Base-by-base conservation (phyloP, 2,113 vertebrate species). In the Harpagus bidentatus region DNA sequence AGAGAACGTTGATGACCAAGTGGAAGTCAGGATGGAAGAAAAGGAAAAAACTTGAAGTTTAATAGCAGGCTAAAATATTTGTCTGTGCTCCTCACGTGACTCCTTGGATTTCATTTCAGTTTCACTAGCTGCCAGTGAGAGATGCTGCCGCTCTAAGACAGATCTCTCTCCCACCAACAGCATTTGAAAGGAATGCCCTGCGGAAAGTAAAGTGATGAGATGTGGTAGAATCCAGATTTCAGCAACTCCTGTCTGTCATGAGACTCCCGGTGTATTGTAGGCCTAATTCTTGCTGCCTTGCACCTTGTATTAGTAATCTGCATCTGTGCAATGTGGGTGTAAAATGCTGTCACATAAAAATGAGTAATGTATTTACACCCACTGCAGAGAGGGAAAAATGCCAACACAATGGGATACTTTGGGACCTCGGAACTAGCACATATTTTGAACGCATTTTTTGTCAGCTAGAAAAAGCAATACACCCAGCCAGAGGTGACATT, bases 281-380 rank as follows among this genome's bases (percentile, higher is more conserved):
- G 21, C 19, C 36, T 61, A 53, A 53, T 87, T 85, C 78, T 42
- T 61, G 36, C 83, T 80, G 66, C 42, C 45, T 87, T 94, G 80
- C 69, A 78, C 36, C 69, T 83, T 52, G 25, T 47, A 23, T 53
- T 65, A 73, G 62, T 72, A 70, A 82, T 63, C 8, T 25, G 53
- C 32, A 13, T 40, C 66, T 31, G 71, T 70, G 45, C 90, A 82
- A 50, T 8, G 36, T 5, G 43, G 29, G 43, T 58, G 40, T 21
- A 69, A 95, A 95, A 92, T 18, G 56, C 21, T 72, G 42, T 7
- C 36, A 31, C 80, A 67, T 69, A 85, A 95, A 92, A 93, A 72
- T 52, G 28, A 93, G 69, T 9, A 77, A 82, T 43, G 48, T 48
- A 89, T 82, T 93, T 81, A 47, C 58, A 55, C 38, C 7, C 4